These are phyloP conservation scores for Ladona fulva DNA, from an alignment of 1,140 invertebrate genomes.

Conservation along the genomic window DNA sequence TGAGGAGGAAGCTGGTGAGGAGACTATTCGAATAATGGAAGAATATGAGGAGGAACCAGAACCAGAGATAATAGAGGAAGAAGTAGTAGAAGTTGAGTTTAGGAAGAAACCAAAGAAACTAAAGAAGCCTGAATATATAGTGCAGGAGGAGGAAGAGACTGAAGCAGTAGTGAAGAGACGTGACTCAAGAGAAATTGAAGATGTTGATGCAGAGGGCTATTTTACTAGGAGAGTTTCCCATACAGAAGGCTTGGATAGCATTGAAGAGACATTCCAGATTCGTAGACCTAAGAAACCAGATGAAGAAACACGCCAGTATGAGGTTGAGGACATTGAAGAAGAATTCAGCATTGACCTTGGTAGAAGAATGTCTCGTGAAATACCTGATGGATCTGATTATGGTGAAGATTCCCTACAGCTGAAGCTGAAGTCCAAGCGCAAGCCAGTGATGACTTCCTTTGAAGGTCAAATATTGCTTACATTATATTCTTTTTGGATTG, in stretches of 20 bases:
- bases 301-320: slow-evolving; percentile 39
- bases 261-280: slow-evolving; percentile 48
- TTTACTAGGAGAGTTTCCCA: background rate
- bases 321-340: slow-evolving; percentile 47
- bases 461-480: slow-evolving; percentile 10
- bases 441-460: slow-evolving; percentile 42
- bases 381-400: slow-evolving; percentile 36
- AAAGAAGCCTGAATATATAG: slow-evolving; percentile 34
- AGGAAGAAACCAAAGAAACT: slow-evolving; percentile 23
- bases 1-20: slow-evolving; percentile 60
- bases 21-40: slow-evolving; percentile 47
- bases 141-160: slow-evolving; percentile 37
- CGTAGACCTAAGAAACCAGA: slow-evolving; percentile 42
- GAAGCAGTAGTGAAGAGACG: slow-evolving; percentile 20
- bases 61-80: slow-evolving; percentile 29
- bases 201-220: background rate
- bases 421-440: slow-evolving; percentile 46
- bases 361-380: slow-evolving; percentile 33
- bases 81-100: slow-evolving; percentile 27
- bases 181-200: background rate
- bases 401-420: slow-evolving; percentile 53
- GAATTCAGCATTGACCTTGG: slow-evolving; percentile 42
- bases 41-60: slow-evolving; percentile 43
- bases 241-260: slow-evolving; percentile 39
- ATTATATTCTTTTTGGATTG: too few species aligned